phyloP scores from a whole-genome alignment of 1,140 invertebrate genomes.

The Spodoptera frugiperda region DNA sequence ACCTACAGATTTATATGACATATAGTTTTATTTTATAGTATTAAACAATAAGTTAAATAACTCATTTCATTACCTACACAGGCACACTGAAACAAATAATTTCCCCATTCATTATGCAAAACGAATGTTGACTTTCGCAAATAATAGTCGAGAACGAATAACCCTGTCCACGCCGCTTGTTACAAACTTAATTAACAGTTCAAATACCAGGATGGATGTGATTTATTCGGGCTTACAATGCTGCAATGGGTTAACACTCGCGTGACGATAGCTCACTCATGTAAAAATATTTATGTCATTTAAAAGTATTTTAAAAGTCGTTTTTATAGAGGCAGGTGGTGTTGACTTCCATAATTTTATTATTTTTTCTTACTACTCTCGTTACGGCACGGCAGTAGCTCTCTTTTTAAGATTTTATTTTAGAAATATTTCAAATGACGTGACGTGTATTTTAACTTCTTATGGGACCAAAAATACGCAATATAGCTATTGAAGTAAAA shows the following conservation, averaged over 20 bases:
- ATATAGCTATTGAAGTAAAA: too few relatives aligned
- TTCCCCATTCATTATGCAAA: slow-evolving; percentile 8
- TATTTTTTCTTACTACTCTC: too few relatives aligned
- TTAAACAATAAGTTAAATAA: background rate
- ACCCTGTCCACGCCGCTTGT: slow-evolving; percentile 31
- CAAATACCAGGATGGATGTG: slow-evolving; percentile 18
- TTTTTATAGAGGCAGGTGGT: too few relatives aligned
- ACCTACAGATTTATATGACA: too few relatives aligned
- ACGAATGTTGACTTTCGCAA: slow-evolving; percentile 18
- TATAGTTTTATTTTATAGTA: too few relatives aligned
- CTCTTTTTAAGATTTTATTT: too few relatives aligned
- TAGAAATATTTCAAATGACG: too few relatives aligned
- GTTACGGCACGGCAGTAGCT: too few relatives aligned
- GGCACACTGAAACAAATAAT: background rate
- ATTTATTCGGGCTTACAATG: slow-evolving; percentile 24
- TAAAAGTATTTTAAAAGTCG: too few relatives aligned
- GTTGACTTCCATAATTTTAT: too few relatives aligned
- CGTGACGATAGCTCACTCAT: background rate
- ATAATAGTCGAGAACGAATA: slow-evolving; percentile 33
- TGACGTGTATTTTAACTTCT: too few relatives aligned
- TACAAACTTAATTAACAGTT: slow-evolving; percentile 34
- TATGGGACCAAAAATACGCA: too few relatives aligned
- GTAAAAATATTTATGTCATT: background rate
- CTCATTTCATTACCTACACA: background rate
- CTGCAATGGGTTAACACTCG: slow-evolving; percentile 21